phyloP scores from a whole-genome alignment of 2,113 vertebrate species.

The Illadopsis cleaveri region DNA sequence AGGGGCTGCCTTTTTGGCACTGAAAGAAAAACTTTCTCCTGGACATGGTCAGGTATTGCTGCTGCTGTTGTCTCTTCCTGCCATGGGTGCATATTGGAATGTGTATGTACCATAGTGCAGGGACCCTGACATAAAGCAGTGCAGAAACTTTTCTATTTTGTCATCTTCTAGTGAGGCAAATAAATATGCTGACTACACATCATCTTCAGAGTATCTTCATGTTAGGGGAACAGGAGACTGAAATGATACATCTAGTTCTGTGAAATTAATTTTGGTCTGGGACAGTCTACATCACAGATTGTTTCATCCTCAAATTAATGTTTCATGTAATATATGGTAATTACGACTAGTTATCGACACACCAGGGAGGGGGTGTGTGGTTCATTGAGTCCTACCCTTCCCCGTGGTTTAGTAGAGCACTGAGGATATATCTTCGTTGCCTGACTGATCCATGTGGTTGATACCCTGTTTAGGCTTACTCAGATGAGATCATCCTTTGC shows the following conservation, averaged over 20 bases:
- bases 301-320: background rate
- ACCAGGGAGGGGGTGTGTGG: background rate
- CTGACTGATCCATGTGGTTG: background rate
- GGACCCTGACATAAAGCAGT: background rate
- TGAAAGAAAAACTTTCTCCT: background rate
- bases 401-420: background rate
- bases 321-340: background rate
- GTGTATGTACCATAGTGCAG: background rate
- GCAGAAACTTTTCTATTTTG: background rate
- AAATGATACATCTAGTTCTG: background rate
- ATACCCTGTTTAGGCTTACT: background rate
- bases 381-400: background rate
- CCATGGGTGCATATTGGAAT: background rate
- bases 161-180: background rate
- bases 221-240: background rate
- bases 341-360: background rate
- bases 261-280: background rate
- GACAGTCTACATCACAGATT: background rate
- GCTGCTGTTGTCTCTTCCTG: background rate
- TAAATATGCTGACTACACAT: background rate
- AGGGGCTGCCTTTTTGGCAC: background rate
- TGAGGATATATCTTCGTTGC: background rate
- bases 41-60: background rate
- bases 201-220: background rate
- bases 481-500: conserved; percentile 22